These are phyloP conservation scores for Centropristis striata DNA, from an alignment of 2,113 vertebrate genomes.

Conservation along the genomic window DNA sequence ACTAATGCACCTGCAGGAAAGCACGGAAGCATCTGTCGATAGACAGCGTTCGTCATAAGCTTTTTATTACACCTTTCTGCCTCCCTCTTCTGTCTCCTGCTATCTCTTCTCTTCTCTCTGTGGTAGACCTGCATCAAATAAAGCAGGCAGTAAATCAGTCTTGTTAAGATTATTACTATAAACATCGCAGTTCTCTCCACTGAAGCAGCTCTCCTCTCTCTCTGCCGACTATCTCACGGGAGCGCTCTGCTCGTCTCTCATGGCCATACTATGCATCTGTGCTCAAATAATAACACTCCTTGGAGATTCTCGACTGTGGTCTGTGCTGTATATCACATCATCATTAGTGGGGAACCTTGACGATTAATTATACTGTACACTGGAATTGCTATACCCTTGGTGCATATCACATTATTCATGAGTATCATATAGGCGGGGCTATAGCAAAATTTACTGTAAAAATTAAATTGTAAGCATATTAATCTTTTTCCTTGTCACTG, in stretches of 20 bases:
- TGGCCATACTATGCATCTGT: conserved; percentile 51
- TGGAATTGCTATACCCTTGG: background rate
- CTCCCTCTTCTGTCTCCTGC: conserved; percentile 29
- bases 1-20: conserved; percentile 71
- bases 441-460: conserved; percentile 6
- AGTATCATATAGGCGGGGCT: conserved; percentile 5
- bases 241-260: conserved; percentile 54
- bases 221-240: conserved; percentile 50
- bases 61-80: conserved; percentile 58
- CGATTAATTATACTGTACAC: conserved; percentile 40
- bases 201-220: conserved; percentile 35
- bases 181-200: conserved; percentile 55
- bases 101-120: conserved; percentile 31
- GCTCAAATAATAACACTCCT: conserved; percentile 59
- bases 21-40: conserved; percentile 57
- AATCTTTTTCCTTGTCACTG: background rate
- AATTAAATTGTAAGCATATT: background rate
- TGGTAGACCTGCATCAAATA: conserved; percentile 27
- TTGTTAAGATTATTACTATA: conserved; percentile 56
- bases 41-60: conserved; percentile 74
- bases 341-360: conserved; percentile 55
- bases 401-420: background rate
- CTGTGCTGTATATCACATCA: conserved; percentile 44
- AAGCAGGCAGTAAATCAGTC: conserved; percentile 53
- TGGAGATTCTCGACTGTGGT: conserved; percentile 45